Conservation (phyloP, 2,797 vertebrate genomes). For the Cercopithecus hamlyni region DNA sequence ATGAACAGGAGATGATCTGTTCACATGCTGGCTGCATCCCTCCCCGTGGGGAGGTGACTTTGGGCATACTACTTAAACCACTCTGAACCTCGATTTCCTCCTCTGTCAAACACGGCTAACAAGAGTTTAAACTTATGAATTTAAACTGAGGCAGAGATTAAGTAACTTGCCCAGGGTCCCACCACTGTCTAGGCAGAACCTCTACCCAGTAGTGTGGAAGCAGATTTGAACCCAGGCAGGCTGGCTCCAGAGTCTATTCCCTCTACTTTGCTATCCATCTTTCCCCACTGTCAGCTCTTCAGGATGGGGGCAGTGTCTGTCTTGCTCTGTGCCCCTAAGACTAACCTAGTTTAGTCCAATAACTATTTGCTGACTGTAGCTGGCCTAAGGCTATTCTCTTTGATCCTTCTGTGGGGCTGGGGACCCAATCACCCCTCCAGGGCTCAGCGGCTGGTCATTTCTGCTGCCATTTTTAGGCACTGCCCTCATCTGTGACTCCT, state of each 20-base stretch:
- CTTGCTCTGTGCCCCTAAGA: not conserved
- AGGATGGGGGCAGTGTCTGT: not conserved
- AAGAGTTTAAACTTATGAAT: not conserved
- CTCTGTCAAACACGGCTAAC: not conserved
- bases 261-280: not conserved
- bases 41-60: not conserved
- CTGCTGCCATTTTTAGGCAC: not conserved
- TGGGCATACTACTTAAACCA: not conserved
- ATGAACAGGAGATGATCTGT: not conserved
- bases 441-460: not conserved
- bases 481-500: not conserved
- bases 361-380: not conserved
- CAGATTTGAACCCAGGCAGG: not conserved
- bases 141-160: not conserved
- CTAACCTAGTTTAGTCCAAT: not conserved
- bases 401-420: not conserved
- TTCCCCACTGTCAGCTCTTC: not conserved
- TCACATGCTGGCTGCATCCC: not conserved
- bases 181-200: not conserved
- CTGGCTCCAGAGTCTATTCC: not conserved
- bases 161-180: not conserved
- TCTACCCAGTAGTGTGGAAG: not conserved
- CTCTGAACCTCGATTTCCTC: conserved; percentile 13
- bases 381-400: not conserved
- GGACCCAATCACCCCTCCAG: not conserved